Evolutionary conservation across 2,888 invertebrate genomes (phyloP), one percentile per base, ranked within the genome.

Genomic region (Brenthis daphne): DNA sequence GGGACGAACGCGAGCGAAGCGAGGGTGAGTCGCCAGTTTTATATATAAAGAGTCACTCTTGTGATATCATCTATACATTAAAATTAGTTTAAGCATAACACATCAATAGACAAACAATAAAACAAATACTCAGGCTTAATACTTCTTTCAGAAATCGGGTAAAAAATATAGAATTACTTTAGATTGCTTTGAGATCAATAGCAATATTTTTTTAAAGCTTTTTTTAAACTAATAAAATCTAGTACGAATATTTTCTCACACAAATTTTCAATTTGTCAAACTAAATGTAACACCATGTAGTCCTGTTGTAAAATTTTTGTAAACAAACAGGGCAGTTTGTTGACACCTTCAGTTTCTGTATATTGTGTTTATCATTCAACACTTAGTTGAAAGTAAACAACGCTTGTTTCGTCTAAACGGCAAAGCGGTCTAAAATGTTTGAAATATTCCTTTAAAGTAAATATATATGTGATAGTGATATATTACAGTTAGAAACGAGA

Each of bases 361-460:
- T 65, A 68, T 73, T 69, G 68, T 74, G 71, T 73, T 71, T 73
- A 74, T 74, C 74, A 70, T 68, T 70, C 69, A 72, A 61, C 69
- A 72, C 65, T 66, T 65, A 50, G 58, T 55, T 48, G 57, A 58
- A 70, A 20, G 29, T 68, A 72, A 68, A 72, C 72, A 70, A 55
- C 47, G 57, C 68, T 65, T 55, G 68, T 68, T 56, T 54, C 56
- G 64, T 65, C 43, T 56, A 33, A 47, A 47, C 64, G 67, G 67
- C 48, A 69, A 60, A 72, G 73, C 61, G 71, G 64, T 55, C 53
- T 20, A 29, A 64, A 64, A 63, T 68, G 67, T 69, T 69, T 69
- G 43, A 55, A 37, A 61, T 57, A 50, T 64, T 55, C 51, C 51
- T 53, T 63, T 13, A 63, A 43, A 53, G 20, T 14, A 63, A 33